Evolutionary conservation across 2,113 vertebrate species (phyloP).

Genomic region (Oceanodroma tethys): DNA sequence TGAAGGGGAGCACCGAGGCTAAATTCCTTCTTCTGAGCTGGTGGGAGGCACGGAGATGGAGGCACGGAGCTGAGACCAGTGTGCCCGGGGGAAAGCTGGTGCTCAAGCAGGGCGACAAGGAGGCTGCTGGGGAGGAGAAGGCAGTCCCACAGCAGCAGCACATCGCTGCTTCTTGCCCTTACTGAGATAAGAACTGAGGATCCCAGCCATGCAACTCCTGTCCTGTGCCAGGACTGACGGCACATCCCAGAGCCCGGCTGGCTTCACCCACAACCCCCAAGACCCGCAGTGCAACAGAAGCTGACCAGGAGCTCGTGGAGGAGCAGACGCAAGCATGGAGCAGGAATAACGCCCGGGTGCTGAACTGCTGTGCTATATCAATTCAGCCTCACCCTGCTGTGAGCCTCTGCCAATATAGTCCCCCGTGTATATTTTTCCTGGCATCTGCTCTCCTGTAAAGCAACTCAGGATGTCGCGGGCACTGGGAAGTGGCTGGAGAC

Average conservation of each 20-base stretch:
- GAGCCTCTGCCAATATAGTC: not conserved
- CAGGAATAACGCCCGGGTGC: rapidly evolving
- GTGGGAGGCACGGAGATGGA: not conserved
- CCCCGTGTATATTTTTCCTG: not conserved
- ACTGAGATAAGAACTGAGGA: not conserved
- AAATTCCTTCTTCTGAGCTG: not conserved
- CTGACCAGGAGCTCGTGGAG: not conserved
- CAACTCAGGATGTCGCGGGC: not conserved
- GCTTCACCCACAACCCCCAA: not conserved
- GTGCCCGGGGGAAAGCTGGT: not conserved
- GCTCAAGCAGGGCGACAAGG: not conserved
- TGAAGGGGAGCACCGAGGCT: not conserved
- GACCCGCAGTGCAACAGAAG: not conserved
- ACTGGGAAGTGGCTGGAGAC: not conserved
- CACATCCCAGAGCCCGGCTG: not conserved
- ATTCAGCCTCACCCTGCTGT: not conserved
- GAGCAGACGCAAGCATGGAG: not conserved
- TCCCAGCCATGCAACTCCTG: not conserved
- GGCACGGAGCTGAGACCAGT: not conserved
- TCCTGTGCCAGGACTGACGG: not conserved
- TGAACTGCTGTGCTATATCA: not conserved
- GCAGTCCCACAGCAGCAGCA: not conserved
- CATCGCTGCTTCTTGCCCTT: not conserved
- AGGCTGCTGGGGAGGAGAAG: not conserved
- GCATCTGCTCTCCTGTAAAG: not conserved